phyloP scores from a whole-genome alignment of 2,888 invertebrate genomes.

The Tetropium fuscum region DNA sequence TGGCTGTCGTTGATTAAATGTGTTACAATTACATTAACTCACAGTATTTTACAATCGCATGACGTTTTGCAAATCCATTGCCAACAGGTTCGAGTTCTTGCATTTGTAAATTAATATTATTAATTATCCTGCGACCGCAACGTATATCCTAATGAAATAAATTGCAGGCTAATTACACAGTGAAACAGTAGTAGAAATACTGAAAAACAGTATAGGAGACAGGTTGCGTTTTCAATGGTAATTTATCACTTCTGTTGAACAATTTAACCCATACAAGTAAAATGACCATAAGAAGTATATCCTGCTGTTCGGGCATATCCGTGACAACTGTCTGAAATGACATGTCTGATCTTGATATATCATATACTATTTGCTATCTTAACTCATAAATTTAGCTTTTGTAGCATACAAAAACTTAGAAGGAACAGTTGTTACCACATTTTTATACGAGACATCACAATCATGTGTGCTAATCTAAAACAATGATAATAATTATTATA shows the following conservation, averaged over 20 bases:
- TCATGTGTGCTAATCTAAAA: background rate
- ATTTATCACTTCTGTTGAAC: constrained; percentile 28
- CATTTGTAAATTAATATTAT: too few species aligned
- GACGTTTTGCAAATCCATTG: too few species aligned
- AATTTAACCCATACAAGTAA: constrained; percentile 17
- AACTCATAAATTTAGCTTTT: constrained; percentile 33
- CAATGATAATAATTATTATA: background rate
- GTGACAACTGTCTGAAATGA: constrained; percentile 21
- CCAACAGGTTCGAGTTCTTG: too few species aligned
- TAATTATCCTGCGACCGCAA: background rate
- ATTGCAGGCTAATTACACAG: constrained; percentile 5
- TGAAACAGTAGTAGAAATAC: constrained; percentile 19
- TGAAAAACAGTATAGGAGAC: constrained; percentile 16
- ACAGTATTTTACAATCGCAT: too few species aligned
- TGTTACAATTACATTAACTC: too few species aligned
- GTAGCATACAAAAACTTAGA: constrained; percentile 12
- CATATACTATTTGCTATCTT: constrained; percentile 25
- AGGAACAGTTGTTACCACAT: background rate
- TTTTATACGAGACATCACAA: too few species aligned
- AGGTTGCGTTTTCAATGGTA: constrained; percentile 19
- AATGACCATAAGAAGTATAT: constrained; percentile 11
- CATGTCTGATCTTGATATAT: constrained; percentile 30
- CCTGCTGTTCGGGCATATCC: constrained; percentile 16
- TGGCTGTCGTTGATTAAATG: too few species aligned
- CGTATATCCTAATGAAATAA: background rate